phyloP scores from a whole-genome alignment of 2,888 invertebrate genomes.

The Scrobipalpa costella region DNA sequence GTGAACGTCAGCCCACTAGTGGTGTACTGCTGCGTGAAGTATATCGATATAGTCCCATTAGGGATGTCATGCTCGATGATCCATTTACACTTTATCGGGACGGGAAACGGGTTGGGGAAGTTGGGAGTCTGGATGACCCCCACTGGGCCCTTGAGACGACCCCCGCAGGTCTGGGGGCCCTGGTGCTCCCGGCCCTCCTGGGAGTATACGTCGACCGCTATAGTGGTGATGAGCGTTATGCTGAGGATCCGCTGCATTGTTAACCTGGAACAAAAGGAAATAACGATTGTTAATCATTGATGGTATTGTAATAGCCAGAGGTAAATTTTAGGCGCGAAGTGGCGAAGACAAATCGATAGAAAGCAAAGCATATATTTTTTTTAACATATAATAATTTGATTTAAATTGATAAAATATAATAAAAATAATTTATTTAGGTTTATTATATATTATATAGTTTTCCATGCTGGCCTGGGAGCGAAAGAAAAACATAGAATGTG shows the following conservation, averaged over 20 bases:
- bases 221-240: conserved; percentile 60
- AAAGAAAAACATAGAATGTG: too few relatives aligned
- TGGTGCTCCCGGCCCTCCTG: conserved; percentile 63
- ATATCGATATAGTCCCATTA: conserved; percentile 89
- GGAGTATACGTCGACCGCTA: conserved; percentile 50
- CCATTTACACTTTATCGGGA: conserved; percentile 93
- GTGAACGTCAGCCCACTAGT: conserved; percentile 88
- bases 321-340: background rate
- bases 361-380: too few relatives aligned
- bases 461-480: too few relatives aligned
- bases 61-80: conserved; percentile 89
- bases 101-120: conserved; percentile 90
- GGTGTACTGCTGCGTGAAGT: conserved; percentile 93
- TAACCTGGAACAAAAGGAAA: conserved; percentile 56
- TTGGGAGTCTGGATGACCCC: conserved; percentile 91
- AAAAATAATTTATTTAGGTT: too few relatives aligned
- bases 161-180: conserved; percentile 82
- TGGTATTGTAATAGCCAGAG: background rate
- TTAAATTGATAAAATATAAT: too few relatives aligned
- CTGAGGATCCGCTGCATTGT: conserved; percentile 58
- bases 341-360: too few relatives aligned
- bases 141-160: conserved; percentile 82
- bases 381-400: too few relatives aligned
- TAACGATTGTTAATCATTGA: background rate
- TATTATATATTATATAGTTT: too few relatives aligned